Evolutionary conservation across 2,797 vertebrate species (phyloP).

Genomic region (Psittacula echo): DNA sequence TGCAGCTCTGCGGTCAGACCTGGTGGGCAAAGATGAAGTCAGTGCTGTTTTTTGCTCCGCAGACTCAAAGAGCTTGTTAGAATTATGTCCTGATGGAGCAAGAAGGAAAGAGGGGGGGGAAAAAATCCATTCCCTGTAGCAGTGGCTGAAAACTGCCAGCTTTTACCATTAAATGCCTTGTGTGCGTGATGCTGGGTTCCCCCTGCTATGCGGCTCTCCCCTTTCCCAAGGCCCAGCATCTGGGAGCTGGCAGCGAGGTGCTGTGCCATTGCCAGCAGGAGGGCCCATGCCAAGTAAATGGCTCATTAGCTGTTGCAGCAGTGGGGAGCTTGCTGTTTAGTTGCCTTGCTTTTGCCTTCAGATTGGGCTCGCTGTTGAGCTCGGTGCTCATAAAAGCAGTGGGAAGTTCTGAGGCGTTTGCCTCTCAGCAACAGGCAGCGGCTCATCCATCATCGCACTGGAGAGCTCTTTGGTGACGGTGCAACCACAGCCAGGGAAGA

Average conservation of each 20-base stretch:
- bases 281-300: constrained; percentile 24
- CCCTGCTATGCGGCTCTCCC: background rate
- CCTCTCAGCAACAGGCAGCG: background rate
- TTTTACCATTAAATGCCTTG: background rate
- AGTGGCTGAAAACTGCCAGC: background rate
- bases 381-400: background rate
- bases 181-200: background rate
- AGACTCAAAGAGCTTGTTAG: background rate
- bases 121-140: background rate
- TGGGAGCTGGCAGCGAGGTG: background rate
- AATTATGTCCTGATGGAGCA: background rate
- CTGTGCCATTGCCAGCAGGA: constrained; percentile 6
- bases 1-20: background rate
- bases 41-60: background rate
- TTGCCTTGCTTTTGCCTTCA: background rate
- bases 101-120: background rate
- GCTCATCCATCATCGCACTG: background rate
- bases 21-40: background rate
- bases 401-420: background rate
- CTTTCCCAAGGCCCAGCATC: background rate
- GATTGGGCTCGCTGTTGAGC: background rate
- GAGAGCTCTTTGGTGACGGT: background rate
- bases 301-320: constrained; percentile 4
- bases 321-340: background rate
- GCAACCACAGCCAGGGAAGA: background rate